Evolutionary conservation across 2,797 vertebrate genomes (phyloP), one percentile per base, ranked within the genome.

Genomic region (Sardinella longiceps): DNA sequence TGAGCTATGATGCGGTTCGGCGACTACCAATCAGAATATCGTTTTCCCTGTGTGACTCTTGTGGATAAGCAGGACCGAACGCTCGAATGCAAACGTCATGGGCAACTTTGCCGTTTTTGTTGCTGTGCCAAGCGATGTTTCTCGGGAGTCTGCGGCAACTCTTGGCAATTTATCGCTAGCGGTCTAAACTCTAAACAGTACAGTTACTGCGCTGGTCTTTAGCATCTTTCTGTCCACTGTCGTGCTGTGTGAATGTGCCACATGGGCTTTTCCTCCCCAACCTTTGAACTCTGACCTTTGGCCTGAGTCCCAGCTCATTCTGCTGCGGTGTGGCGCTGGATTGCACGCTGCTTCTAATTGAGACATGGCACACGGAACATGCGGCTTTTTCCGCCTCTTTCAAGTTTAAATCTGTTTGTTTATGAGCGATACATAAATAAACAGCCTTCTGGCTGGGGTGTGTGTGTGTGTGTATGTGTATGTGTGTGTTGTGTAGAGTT

Each of bases 391-490:
- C 66, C 12, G 11, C 15, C 66, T 5, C 66, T 74, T 74, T 74
- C 66, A 74, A 74, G 66, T 74, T 74, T 74, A 74, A 74, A 74
- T 74, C 66, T 74, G 43, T 81, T 81, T 50, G 48, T 81, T 81
- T 81, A 81, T 81, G 43, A 48, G 25, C 23, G 25, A 81, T 81
- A 48, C 23, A 48, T 81, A 46, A 81, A 81, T 81, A 81, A 81
- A 81, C 80, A 81, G 48, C 66, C 30, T 20, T 74, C 39, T 43
- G 63, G 39, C 7, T 81, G 25, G 30, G 50, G 43, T 63, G 43
- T 82, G 80, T 20, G 4, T 43, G 46, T 45, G 66, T 85, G 48
- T 60, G 18, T 63, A 25, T 46, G 53, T 80, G 20, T 58, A 23
- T 63, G 60, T 63, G 63, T 15, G 2, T 37, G 66, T 74, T 70